phyloP scores from a whole-genome alignment of 2,113 vertebrate genomes.

The Cairina moschata region DNA sequence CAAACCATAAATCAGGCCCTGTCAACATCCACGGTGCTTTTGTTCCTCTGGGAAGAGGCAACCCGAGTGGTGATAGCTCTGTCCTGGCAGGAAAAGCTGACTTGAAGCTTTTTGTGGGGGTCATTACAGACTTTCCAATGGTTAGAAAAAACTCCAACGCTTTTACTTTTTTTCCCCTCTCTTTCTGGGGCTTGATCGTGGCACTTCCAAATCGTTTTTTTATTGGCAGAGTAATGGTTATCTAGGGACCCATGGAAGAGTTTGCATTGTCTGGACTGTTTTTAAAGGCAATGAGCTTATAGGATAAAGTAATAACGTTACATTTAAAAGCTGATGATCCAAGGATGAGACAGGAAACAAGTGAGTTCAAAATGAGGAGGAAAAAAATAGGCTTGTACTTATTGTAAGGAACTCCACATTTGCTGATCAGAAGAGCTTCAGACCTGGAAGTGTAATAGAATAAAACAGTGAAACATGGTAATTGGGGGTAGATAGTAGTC shows the following conservation, averaged over 20 bases:
- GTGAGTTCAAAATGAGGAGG: background rate
- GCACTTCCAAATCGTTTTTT: background rate
- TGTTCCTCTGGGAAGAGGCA: background rate
- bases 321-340: background rate
- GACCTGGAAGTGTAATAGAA: background rate
- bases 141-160: background rate
- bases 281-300: background rate
- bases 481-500: fast-evolving
- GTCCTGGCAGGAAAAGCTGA: background rate
- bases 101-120: background rate
- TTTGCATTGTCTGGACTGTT: background rate
- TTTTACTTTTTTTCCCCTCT: fast-evolving
- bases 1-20: conserved; percentile 13
- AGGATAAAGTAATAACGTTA: background rate
- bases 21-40: background rate
- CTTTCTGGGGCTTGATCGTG: background rate
- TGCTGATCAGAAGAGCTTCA: background rate
- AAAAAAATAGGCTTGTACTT: background rate
- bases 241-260: background rate
- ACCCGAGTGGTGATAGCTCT: background rate
- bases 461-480: background rate
- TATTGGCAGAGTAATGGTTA: background rate
- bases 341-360: background rate
- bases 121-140: background rate
- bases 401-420: background rate